phyloP scores from a whole-genome alignment of 2,888 invertebrate genomes.

The Eueremaeus valkanovi region DNA sequence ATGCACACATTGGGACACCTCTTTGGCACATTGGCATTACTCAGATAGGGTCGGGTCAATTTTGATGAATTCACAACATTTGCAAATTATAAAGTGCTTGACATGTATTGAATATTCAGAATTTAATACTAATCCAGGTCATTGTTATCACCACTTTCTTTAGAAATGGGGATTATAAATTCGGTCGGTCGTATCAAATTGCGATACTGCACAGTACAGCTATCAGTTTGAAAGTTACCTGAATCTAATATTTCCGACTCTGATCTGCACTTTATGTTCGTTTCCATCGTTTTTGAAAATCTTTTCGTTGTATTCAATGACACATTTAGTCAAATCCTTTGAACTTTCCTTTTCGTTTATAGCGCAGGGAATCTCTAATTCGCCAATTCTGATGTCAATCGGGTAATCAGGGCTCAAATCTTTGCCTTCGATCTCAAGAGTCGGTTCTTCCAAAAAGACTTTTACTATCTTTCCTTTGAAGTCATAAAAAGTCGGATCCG shows the following conservation, averaged over 20 bases:
- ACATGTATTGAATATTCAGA: too few relatives aligned
- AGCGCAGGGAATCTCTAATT: background rate
- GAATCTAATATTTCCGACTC: conserved; percentile 8
- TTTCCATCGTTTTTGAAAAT: background rate
- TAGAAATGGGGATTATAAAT: too few relatives aligned
- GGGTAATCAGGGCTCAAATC: conserved; percentile 9
- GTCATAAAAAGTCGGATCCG: conserved; percentile 49
- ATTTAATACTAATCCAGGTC: too few relatives aligned
- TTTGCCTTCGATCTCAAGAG: conserved; percentile 7
- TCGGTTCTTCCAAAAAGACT: background rate
- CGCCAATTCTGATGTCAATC: background rate
- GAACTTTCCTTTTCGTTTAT: background rate
- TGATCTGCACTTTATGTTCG: background rate
- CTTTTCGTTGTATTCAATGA: background rate
- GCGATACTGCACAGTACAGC: too few relatives aligned
- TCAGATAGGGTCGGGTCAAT: too few relatives aligned
- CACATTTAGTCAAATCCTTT: background rate
- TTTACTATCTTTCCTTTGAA: conserved; percentile 45
- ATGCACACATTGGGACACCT: too few relatives aligned
- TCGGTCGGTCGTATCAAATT: too few relatives aligned
- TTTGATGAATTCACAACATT: too few relatives aligned
- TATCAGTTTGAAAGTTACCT: background rate
- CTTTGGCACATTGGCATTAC: too few relatives aligned
- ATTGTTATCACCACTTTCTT: too few relatives aligned
- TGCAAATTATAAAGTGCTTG: too few relatives aligned